Evolutionary conservation across 37 sponge, comb jelly and placozoan species (phyloP).

Genomic region (Diacarnus erythraeanus): DNA sequence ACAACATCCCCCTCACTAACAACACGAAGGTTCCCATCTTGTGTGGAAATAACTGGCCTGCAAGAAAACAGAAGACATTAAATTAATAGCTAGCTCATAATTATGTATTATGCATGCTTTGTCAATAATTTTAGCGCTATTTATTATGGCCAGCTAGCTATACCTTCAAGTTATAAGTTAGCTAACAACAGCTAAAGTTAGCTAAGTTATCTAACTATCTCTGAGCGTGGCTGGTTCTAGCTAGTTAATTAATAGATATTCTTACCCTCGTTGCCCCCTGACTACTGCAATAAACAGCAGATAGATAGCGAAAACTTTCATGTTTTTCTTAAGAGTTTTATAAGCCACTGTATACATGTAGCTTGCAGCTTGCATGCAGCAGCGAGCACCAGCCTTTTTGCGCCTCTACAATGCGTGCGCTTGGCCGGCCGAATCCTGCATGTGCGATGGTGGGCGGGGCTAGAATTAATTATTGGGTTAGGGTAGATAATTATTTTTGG

Average conservation of each 20-base stretch:
- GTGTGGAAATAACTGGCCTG: conserved; percentile 60
- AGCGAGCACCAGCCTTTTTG: too few species aligned
- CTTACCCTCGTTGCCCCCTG: neutral
- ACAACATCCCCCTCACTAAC: conserved; percentile 42
- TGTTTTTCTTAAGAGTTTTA: neutral
- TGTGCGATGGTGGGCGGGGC: neutral
- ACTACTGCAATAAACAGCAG: neutral
- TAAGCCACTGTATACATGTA: neutral
- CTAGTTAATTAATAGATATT: neutral
- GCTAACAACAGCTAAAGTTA: neutral
- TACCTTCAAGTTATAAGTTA: neutral
- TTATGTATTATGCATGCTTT: neutral
- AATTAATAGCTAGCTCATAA: too few species aligned
- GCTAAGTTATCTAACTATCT: too few species aligned
- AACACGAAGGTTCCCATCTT: conserved; percentile 29
- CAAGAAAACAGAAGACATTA: too few species aligned
- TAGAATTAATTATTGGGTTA: neutral
- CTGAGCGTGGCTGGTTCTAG: too few species aligned
- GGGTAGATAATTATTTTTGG: too few species aligned
- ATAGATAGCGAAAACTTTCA: neutral
- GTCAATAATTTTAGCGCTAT: neutral
- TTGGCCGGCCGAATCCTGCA: too few species aligned
- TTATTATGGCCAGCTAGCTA: conserved; percentile 9
- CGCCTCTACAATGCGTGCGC: too few species aligned
- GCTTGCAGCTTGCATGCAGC: neutral